Base-by-base conservation (phyloP, 2,797 vertebrate species). In the Coranthus polyacanthus region DNA sequence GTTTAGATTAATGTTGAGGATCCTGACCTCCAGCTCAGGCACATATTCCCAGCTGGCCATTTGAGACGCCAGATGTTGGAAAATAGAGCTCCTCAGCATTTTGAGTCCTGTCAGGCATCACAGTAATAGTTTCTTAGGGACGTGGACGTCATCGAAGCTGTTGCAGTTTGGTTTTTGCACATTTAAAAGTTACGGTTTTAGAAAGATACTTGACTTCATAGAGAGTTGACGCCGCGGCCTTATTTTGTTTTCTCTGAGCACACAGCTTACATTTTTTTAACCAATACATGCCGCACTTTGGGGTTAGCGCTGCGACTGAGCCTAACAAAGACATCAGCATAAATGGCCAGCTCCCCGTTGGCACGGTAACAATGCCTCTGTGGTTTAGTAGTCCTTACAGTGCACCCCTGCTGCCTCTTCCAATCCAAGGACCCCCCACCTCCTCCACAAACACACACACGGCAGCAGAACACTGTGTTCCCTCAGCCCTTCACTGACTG, bases 361-460 rank as follows among this genome's bases (percentile, higher is more conserved):
- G 74, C 79, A 74, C 66, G 11, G 63, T 21, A 70, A 84, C 81
- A 87, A 85, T 77, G 69, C 44, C 47, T 29, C 72, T 41, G 78
- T 73, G 79, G 84, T 86, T 86, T 78, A 79, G 79, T 76, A 83
- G 81, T 78, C 84, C 74, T 84, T 77, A 80, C 83, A 75, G 75
- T 82, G 75, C 67, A 43, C 68, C 74, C 80, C 77, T 37, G 58
- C 78, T 78, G 72, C 63, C 64, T 76, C 58, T n/a, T 67, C 75
- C 72, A 71, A 58, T 47, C 72, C 76, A 51, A 56, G 24, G 61
- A 52, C 55, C 50, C 56, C 47, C 63, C 45, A 52, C 68, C 68
- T 52, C 66, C 43, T 55, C 29, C 58, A 29, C 47, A 51, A 44
- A 61, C 72, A 45, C 67, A 59, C 21, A 54, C 59, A 38, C 54